A percentile compares a stretch with the other conserved stretches of the same genome.
These are phyloP conservation scores for Stylophora pistillata DNA, from an alignment of 64 coral and sea anemone genomes.

Conservation along the genomic window DNA sequence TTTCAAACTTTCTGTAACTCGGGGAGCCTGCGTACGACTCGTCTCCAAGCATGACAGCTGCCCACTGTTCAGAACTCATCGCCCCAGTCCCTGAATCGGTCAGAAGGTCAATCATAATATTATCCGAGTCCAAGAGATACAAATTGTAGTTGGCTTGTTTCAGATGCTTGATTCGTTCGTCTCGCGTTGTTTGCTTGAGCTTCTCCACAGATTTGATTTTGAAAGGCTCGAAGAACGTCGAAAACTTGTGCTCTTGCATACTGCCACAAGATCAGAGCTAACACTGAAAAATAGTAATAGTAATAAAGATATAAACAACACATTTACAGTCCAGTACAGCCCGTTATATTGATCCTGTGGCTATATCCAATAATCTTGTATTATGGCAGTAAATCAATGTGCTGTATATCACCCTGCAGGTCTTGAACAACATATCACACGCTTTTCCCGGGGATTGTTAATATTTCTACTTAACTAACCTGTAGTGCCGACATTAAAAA, in stretches of 20 bases:
- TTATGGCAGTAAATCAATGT: too few species aligned
- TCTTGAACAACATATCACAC: too few species aligned
- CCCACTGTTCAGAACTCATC: conserved; percentile 70
- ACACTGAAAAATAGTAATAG: not conserved
- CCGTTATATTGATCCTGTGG: too few species aligned
- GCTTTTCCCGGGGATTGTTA: too few species aligned
- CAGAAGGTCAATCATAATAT: conserved; percentile 58
- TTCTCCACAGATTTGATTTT: conserved; percentile 68
- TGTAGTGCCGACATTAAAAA: too few species aligned
- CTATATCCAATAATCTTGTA: too few species aligned
- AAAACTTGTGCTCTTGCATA: conserved; percentile 45
- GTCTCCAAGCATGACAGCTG: conserved; percentile 69
- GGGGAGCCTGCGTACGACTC: conserved; percentile 74
- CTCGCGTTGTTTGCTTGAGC: conserved; percentile 53
- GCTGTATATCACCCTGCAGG: too few species aligned
- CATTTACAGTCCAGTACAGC: not conserved
- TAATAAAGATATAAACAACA: not conserved
- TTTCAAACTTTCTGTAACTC: conserved; percentile 67
- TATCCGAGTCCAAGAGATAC: conserved; percentile 50
- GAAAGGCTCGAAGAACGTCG: conserved; percentile 63
- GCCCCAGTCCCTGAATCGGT: conserved; percentile 74
- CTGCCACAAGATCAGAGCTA: not conserved
- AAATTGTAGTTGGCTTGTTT: conserved; percentile 60
- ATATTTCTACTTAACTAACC: too few species aligned
- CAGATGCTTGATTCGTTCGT: conserved; percentile 54